phyloP scores from a whole-genome alignment of 2,797 vertebrate genomes.

The Zalophus californianus region DNA sequence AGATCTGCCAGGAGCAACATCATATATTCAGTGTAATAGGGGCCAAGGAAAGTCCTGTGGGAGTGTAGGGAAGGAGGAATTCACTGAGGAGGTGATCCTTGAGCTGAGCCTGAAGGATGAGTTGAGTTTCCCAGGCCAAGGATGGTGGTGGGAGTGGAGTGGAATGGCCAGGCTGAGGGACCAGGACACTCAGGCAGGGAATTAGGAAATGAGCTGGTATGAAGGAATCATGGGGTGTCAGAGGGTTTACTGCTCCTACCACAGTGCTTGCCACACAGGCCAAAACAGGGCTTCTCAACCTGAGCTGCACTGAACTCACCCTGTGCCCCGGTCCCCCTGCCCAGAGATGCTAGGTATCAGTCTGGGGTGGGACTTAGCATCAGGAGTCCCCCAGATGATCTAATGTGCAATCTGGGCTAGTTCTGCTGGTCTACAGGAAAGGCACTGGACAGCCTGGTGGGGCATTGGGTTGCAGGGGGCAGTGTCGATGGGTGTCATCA shows the following conservation, averaged over 20 bases:
- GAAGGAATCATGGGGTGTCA: not conserved
- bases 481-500: not conserved
- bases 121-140: not conserved
- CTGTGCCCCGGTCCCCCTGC: accelerated
- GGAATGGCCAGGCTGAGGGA: not conserved
- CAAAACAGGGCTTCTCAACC: not conserved
- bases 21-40: not conserved
- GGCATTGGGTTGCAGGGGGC: not conserved
- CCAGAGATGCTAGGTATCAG: not conserved
- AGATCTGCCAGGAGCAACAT: not conserved
- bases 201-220: not conserved
- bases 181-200: not conserved
- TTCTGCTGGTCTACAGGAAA: not conserved
- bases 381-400: not conserved
- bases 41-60: not conserved
- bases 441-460: not conserved
- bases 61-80: not conserved
- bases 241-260: not conserved
- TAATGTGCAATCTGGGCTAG: not conserved
- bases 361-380: not conserved
- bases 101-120: not conserved
- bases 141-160: not conserved
- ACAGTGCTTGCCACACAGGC: not conserved
- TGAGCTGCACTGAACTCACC: not conserved
- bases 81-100: not conserved